Conservation (phyloP, 2,888 invertebrate species). For the Drosophila sordidula region DNA sequence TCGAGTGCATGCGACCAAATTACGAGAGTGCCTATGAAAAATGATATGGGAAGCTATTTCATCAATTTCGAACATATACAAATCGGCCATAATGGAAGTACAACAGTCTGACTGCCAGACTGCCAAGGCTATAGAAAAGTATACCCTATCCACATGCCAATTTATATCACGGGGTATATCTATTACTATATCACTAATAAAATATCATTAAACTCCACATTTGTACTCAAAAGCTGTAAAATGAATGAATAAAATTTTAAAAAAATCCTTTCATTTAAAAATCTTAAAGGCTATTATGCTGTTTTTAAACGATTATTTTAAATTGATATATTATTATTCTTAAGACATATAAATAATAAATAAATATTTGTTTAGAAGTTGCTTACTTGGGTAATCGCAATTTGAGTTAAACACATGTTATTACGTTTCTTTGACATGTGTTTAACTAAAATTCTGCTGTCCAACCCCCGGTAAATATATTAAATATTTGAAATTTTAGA, state of each 20-base stretch:
- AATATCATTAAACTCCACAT: too few species aligned
- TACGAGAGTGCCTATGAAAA: conserved; percentile 34
- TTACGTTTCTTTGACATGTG: not conserved
- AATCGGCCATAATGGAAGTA: conserved; percentile 24
- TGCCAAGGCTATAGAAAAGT: not conserved
- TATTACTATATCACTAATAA: too few species aligned
- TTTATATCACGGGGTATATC: not conserved
- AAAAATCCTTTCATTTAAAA: too few species aligned
- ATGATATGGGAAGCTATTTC: conserved; percentile 10
- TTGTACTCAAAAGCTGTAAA: too few species aligned
- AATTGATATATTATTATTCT: too few species aligned
- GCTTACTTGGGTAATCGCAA: not conserved
- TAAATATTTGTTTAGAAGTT: too few species aligned
- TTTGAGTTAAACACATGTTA: not conserved
- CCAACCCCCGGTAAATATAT: too few species aligned
- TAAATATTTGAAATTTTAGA: too few species aligned
- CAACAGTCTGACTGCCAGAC: conserved; percentile 2
- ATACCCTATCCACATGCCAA: conserved; percentile 2
- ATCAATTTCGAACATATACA: conserved; percentile 25
- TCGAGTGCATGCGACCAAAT: conserved; percentile 39
- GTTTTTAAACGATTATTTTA: not conserved
- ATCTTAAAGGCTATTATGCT: too few species aligned
- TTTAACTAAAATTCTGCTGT: too few species aligned
- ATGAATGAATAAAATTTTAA: too few species aligned
- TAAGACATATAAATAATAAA: too few species aligned